Evolutionary conservation across 1,140 invertebrate genomes (phyloP), one percentile per base, ranked within the genome.

Genomic region (Sarcophaga peregrina): DNA sequence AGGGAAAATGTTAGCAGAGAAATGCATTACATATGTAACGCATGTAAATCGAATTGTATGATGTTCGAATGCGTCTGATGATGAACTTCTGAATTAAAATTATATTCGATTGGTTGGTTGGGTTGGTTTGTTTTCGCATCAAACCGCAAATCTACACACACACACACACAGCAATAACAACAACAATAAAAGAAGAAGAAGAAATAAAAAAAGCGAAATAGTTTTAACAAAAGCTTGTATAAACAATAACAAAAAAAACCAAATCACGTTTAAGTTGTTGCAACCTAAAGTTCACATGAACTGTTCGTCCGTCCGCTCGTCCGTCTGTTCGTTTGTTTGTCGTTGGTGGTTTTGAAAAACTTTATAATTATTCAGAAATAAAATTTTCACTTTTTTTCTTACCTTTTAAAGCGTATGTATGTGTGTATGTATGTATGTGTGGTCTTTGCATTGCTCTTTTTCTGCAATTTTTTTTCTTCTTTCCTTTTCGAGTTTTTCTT

Each of bases 301-400:
- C 48, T 20, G 48, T 47, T 37, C 25, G 25, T 37, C 25, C 4
- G 25, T 37, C 45, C 25, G 4, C 4, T 4, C 4, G 25, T 37
- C 4, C 25, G 25, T 37, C 25, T 37, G 75, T 48, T 17, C 17
- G 48, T 47, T 37, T 1, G 25, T n/a, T n/a, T 37, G 25, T 1
- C n/a, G 74, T 48, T 47, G 25, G 45, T 76, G 8, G 46, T 50
- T 78, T 47, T 78, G 75, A 78, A 78, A 78, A 78, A 37, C 6
- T 78, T 20, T 52, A 78, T 78, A 78, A 78, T 78, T 78, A 78
- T 78, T 47, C 48, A 20, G 75, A 78, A 17, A 58, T 11, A 20
- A 37, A 78, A 78, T 78, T 78, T 78, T 78, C 75, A 78, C 75
- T 78, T 78, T 78, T n/a, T 78, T 48, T 74, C 25, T 78, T 78